A percentile compares a stretch with the other conserved stretches of the same genome.
phyloP scores from a whole-genome alignment of 2,113 vertebrate species.

The Morone chrysops region DNA sequence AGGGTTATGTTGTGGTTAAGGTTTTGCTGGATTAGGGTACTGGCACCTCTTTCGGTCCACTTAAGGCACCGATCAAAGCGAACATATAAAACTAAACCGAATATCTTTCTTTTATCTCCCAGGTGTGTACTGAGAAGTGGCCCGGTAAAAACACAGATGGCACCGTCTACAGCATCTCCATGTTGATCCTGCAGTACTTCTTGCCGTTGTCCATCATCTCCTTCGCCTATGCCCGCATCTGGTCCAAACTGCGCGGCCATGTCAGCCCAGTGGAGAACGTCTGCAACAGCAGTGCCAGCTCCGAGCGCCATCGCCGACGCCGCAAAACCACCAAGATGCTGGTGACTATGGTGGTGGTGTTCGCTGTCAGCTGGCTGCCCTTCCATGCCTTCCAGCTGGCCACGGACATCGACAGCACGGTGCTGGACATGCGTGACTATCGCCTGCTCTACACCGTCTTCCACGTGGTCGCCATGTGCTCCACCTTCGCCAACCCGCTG shows the following conservation, averaged over 20 bases:
- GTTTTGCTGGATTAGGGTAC: too few species aligned
- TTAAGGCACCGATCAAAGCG: neutral
- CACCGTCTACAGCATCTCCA: slow-evolving; percentile 92
- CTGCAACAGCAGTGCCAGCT: slow-evolving; percentile 71
- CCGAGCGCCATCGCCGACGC: slow-evolving; percentile 90
- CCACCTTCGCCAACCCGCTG: slow-evolving; percentile 95
- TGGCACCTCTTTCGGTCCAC: too few species aligned
- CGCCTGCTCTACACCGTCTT: slow-evolving; percentile 94
- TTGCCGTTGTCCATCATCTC: slow-evolving; percentile 93
- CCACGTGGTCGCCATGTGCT: slow-evolving; percentile 96
- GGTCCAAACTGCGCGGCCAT: slow-evolving; percentile 93
- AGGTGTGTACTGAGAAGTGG: slow-evolving; percentile 94
- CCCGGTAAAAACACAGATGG: slow-evolving; percentile 89
- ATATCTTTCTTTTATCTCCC: neutral
- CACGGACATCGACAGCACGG: slow-evolving; percentile 91
- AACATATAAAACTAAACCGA: neutral
- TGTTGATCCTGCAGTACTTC: slow-evolving; percentile 92
- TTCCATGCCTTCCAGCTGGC: slow-evolving; percentile 96
- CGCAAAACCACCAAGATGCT: slow-evolving; percentile 96
- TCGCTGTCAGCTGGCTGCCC: slow-evolving; percentile 95
- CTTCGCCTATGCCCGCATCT: slow-evolving; percentile 92
- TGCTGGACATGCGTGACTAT: slow-evolving; percentile 92
- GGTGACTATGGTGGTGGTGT: slow-evolving; percentile 94
- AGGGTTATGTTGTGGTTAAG: too few species aligned
- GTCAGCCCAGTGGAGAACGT: slow-evolving; percentile 84